Conservation (phyloP, 2,888 invertebrate genomes). For the Mesorhabditis sp. region DNA sequence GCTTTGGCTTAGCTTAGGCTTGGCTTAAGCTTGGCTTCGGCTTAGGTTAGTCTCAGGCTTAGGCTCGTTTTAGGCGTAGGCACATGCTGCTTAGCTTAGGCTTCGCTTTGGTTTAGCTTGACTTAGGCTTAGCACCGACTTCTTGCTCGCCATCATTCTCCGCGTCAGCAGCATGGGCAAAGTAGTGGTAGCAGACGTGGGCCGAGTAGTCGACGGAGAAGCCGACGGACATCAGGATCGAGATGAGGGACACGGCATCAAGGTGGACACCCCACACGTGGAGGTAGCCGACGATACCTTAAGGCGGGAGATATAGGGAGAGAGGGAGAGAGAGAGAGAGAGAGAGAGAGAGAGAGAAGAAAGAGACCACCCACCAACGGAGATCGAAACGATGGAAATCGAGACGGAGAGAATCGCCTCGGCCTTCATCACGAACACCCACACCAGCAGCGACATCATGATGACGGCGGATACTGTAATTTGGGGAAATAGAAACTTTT, state of each 20-base stretch:
- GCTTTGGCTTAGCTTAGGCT: too few relatives aligned
- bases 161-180: slow-evolving; percentile 34
- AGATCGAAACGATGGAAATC: slow-evolving; percentile 52
- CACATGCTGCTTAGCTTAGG: not conserved
- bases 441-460: slow-evolving; percentile 52
- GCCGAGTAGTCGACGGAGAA: slow-evolving; percentile 55
- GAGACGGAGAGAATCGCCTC: slow-evolving; percentile 54
- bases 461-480: slow-evolving; percentile 48
- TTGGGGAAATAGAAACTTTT: not conserved
- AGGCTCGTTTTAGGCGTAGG: too few relatives aligned
- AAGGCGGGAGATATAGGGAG: not conserved
- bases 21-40: too few relatives aligned
- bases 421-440: slow-evolving; percentile 49
- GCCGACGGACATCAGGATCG: slow-evolving; percentile 54
- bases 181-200: slow-evolving; percentile 55
- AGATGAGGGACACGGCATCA: slow-evolving; percentile 53
- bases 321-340: too few relatives aligned
- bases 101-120: too few relatives aligned
- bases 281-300: slow-evolving; percentile 46
- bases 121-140: not conserved
- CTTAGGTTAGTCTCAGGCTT: too few relatives aligned
- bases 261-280: slow-evolving; percentile 53
- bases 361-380: slow-evolving; percentile 24
- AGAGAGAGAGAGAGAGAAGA: too few relatives aligned
- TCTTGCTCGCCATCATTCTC: not conserved